Evolutionary conservation across 2,113 vertebrate species (phyloP), one percentile per base, ranked within the genome.

Genomic region (Callithrix jacchus): DNA sequence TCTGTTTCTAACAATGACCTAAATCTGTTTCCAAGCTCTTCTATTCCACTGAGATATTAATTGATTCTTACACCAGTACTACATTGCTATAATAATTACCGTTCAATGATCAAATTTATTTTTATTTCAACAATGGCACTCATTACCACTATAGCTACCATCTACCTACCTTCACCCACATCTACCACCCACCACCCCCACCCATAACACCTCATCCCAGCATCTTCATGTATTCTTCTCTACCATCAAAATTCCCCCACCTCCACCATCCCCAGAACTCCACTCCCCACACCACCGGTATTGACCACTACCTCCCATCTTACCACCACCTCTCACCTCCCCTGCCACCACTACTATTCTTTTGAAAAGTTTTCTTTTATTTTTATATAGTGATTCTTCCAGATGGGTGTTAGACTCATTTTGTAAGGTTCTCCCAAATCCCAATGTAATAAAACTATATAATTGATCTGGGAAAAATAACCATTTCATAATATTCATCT

Each of bases 1-100:
- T 95, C 85, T 89, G 25, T 93, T 91, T 89, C 61, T n/a, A 76
- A 91, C 95, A 94, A 32, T 37, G 32, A n/a, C 49, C 49, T n/a
- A n/a, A 91, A 14, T 45, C 35, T 88, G 5, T 87, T 81, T 94
- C 37, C 56, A 96, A 45, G 6, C 23, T 70, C 42, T 64, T 74
- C 84, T 77, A 49, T 45, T 58, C 30, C 18, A 76, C 12, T 45
- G 40, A 93, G 64, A 18, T 74, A 70, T 56, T 49, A 52, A 88
- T 88, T 20, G 27, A 89, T 83, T 91, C 54, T 32, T 90, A 49
- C 0, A 93, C 9, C 42, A 70, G 52, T 40, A 87, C n/a, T 66
- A 76, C 32, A 47, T 20, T 42, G 25, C 12, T 81, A 56, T 35
- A 71, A 79, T 82, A 52, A 81, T 16, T 84, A 14, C 6, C 32